A percentile compares a stretch with the other conserved stretches of the same genome.
These are phyloP conservation scores for Vanacampus margaritifer DNA, from an alignment of 2,113 vertebrate species.

Conservation along the genomic window DNA sequence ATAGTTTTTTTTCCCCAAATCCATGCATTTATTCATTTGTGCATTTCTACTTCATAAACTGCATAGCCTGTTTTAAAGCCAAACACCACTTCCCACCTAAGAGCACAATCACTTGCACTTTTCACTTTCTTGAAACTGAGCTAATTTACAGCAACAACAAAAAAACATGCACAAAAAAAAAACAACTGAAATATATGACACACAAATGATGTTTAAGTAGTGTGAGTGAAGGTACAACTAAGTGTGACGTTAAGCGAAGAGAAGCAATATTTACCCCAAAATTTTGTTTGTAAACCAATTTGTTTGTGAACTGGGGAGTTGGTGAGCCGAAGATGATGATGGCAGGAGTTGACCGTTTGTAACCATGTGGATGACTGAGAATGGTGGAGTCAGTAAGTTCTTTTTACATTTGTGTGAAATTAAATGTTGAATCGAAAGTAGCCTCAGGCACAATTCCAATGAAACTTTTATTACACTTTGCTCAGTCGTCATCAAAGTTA, in stretches of 20 bases:
- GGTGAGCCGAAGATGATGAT: too few relatives aligned
- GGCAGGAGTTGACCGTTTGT: neutral
- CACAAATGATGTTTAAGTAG: too few relatives aligned
- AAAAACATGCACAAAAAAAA: too few relatives aligned
- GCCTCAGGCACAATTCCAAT: neutral
- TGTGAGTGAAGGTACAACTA: too few relatives aligned
- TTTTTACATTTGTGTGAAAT: neutral
- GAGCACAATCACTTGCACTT: too few relatives aligned
- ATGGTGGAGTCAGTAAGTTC: neutral
- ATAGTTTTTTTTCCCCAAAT: neutral
- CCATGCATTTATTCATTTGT: neutral
- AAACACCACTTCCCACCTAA: neutral
- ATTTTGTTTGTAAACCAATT: too few relatives aligned
- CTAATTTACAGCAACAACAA: too few relatives aligned
- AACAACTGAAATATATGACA: too few relatives aligned
- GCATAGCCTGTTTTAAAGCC: neutral
- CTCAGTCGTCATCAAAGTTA: neutral
- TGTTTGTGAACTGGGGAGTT: too few relatives aligned
- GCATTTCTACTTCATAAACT: neutral
- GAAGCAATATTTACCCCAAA: too few relatives aligned
- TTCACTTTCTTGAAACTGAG: too few relatives aligned
- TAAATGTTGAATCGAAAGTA: neutral
- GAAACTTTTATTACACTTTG: neutral
- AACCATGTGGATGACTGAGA: neutral
- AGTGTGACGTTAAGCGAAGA: too few relatives aligned